Evolutionary conservation across 2,888 invertebrate genomes (phyloP), one percentile per base, ranked within the genome.

Genomic region (Scaptomyza reducta): DNA sequence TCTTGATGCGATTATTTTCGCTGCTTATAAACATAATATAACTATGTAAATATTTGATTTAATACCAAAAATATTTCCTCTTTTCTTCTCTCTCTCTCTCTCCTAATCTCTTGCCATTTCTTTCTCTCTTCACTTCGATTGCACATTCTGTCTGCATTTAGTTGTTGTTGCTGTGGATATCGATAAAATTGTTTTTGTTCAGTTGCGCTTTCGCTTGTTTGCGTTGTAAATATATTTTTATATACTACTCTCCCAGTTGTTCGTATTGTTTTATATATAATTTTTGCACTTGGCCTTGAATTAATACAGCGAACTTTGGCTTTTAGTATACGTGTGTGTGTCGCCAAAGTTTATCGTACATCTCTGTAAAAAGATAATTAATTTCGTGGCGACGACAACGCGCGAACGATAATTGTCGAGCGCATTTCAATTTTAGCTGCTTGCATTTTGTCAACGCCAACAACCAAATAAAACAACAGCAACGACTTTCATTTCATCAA

Each of bases 281-380:
- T 49, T 49, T 76, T 67, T 77, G 88, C 79, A 79, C 77, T 79
- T 90, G 90, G 89, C 90, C 90, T 90, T 90, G 90, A 90, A 90
- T 85, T 77, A 86, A 90, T 88, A 74, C 90, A 89, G 81, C 83
- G 90, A 90, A 89, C 90, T 90, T 90, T 90, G 89, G 85, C 89
- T 89, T 88, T 89, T 83, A 6, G 38, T 4, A n/a, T 60, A 54
- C 65, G 38, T 64, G 62, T 38, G 7, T 38, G 14, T 38, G 22
- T 22, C 22, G 7, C 9, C 61, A 66, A 74, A 75, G 80, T 89
- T 87, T 88, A 87, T 87, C 87, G 89, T 89, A 56, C 89, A 89
- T 84, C 83, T 79, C 69, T 81, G 79, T 82, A 87, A 87, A 87
- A 71, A 87, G 82, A 82, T 82, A 82, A 82, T 82, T 82, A 82